Conservation (phyloP, 2,797 vertebrate species). For the Oreonectes daqikongensis region DNA sequence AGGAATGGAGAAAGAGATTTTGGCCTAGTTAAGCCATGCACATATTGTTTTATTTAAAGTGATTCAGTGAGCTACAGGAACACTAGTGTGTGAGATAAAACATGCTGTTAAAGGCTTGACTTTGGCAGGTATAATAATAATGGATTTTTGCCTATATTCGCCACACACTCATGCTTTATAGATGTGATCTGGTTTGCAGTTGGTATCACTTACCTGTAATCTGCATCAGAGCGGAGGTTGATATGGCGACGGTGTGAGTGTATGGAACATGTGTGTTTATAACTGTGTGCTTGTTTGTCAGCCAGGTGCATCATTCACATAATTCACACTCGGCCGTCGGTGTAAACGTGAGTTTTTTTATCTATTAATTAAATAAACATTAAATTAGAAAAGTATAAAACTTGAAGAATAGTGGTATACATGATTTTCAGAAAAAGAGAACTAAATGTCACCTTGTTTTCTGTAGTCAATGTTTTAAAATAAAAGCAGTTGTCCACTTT, state of each 20-base stretch:
- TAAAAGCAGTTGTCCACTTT: too few species aligned
- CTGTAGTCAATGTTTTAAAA: too few species aligned
- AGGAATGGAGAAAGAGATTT: conserved; percentile 63
- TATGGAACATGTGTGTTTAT: conserved; percentile 14
- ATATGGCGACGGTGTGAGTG: conserved; percentile 43
- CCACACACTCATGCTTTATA: conserved; percentile 67
- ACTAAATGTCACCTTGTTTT: too few species aligned
- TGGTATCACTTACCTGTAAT: conserved; percentile 55
- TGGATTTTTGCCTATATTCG: conserved; percentile 57
- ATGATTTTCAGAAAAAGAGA: too few species aligned
- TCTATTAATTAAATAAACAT: too few species aligned
- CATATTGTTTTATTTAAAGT: background rate
- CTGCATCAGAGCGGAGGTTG: conserved; percentile 61
- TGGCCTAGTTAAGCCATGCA: conserved; percentile 44
- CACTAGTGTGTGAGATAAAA: background rate
- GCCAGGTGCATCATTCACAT: conserved; percentile 45
- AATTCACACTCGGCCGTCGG: conserved; percentile 24
- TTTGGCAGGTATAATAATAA: conserved; percentile 63
- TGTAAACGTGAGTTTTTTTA: conserved; percentile 20
- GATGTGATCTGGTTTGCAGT: conserved; percentile 64
- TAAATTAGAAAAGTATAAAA: too few species aligned
- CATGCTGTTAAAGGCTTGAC: conserved; percentile 28
- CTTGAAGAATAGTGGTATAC: too few species aligned
- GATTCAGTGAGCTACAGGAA: background rate
- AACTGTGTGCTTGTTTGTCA: conserved; percentile 20